These are phyloP conservation scores for Xiphophorus couchianus DNA, from an alignment of 2,113 vertebrate species.

Conservation along the genomic window DNA sequence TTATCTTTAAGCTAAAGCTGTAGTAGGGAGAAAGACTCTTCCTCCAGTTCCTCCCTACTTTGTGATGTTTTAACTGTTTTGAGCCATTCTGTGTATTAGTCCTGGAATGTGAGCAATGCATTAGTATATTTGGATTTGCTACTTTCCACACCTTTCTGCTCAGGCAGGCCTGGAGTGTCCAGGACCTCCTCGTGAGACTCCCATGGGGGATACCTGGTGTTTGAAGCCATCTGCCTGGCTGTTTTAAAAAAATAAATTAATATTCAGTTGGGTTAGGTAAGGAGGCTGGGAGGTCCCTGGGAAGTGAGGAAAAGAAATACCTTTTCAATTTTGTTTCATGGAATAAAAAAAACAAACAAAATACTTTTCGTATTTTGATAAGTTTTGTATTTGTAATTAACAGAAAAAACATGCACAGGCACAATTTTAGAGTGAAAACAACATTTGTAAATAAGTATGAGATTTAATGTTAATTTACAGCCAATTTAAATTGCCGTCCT, in stretches of 20 bases:
- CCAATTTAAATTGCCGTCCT: background rate
- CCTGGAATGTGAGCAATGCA: conserved; percentile 50
- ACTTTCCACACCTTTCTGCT: conserved; percentile 26
- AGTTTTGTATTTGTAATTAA: background rate
- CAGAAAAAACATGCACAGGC: background rate
- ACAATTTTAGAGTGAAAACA: background rate
- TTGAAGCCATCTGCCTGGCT: conserved; percentile 69
- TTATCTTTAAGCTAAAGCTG: too few relatives aligned
- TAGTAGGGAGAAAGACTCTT: background rate
- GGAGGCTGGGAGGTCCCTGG: conserved; percentile 8
- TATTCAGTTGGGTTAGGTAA: background rate
- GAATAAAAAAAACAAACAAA: background rate
- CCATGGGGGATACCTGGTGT: conserved; percentile 57
- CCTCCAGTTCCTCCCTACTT: conserved; percentile 2
- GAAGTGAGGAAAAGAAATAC: conserved; percentile 25
- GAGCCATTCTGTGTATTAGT: conserved; percentile 42
- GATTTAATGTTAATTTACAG: background rate
- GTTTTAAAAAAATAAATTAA: background rate
- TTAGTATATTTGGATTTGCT: conserved; percentile 33
- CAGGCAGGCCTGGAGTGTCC: conserved; percentile 50
- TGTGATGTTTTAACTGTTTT: conserved; percentile 24
- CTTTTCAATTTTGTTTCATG: background rate
- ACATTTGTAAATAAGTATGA: background rate
- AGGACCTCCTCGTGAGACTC: conserved; percentile 60
- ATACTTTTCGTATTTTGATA: background rate